Evolutionary conservation across 2,888 invertebrate species (phyloP), one percentile per base, ranked within the genome.

Genomic region (Drosophila anomalata): DNA sequence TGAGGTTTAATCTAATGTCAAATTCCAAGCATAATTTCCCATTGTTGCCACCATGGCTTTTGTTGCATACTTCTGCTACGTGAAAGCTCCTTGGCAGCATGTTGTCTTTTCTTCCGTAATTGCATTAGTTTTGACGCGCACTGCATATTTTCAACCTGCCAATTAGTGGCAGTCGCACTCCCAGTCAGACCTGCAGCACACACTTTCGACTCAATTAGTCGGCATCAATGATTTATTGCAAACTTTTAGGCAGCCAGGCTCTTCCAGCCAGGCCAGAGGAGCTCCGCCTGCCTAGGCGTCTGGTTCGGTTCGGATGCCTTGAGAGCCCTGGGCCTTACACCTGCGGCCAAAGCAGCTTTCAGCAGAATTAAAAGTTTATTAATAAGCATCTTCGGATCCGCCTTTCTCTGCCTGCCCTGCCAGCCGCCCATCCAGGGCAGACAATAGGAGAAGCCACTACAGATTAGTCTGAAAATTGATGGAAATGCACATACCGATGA

Each of bases 141-240:
- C 54, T 51, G 50, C 52, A 63, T 63, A 53, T 44, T 62, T 74
- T 70, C 62, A 41, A 33, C 71, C 70, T 70, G 70, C 71, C 65
- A 55, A 65, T 65, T 66, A 65, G 47, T 41, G 55, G 54, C 55
- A 55, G 55, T 42, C 48, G 14, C n/a, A 36, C 14, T 36, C 36
- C 36, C 6, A n/a, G 33, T n/a, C 33, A 12, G 33, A 29, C 33
- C 42, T 48, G 9, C 47, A n/a, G 31, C 41, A 12, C 48, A 41
- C 41, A 60, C 52, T 61, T 53, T 51, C 57, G 46, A 58, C 51
- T 53, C 62, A 72, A 78, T 78, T 75, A 78, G 66, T 66, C 22
- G 56, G 41, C 60, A 56, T 78, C 72, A 78, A 66, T 75, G 55
- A 78, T 80, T 68, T 68, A 80, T 67, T 69, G 53, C 48, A 57